These are phyloP conservation scores for Anadara kagoshimensis DNA, from an alignment of 1,140 invertebrate species.

Conservation along the genomic window DNA sequence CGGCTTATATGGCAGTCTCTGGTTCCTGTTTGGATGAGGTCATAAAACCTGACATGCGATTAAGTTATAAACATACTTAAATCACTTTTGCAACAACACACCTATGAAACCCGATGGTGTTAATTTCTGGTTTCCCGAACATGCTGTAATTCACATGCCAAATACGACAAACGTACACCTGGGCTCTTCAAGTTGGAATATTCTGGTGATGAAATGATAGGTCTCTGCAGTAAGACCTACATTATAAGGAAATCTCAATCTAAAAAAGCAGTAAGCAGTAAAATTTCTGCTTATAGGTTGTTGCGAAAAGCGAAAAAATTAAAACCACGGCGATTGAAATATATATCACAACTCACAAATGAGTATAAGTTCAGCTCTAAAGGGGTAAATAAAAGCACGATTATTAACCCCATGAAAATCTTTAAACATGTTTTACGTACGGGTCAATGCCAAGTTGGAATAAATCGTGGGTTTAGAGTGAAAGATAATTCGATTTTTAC, in stretches of 20 bases:
- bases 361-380: conserved; percentile 24
- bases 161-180: conserved; percentile 15
- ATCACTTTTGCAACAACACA: too few relatives aligned
- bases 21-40: conserved; percentile 12
- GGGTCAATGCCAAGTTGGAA: too few relatives aligned
- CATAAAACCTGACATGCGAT: conserved; percentile 7
- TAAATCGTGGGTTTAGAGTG: conserved; percentile 13
- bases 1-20: conserved; percentile 43
- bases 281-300: conserved; percentile 1
- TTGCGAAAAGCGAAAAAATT: conserved; percentile 21
- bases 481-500: conserved; percentile 17
- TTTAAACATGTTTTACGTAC: too few relatives aligned
- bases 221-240: too few relatives aligned
- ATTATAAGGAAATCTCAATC: too few relatives aligned
- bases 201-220: conserved; percentile 22
- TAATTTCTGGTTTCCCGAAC: conserved; percentile 27
- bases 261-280: too few relatives aligned
- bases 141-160: conserved; percentile 10
- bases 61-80: not conserved
- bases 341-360: too few relatives aligned
- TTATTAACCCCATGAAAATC: too few relatives aligned
- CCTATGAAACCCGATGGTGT: too few relatives aligned
- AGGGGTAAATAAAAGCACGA: conserved; percentile 15
- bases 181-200: conserved; percentile 22
- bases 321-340: not conserved